phyloP scores from a whole-genome alignment of 2,113 vertebrate genomes.

The Suncus etruscus region DNA sequence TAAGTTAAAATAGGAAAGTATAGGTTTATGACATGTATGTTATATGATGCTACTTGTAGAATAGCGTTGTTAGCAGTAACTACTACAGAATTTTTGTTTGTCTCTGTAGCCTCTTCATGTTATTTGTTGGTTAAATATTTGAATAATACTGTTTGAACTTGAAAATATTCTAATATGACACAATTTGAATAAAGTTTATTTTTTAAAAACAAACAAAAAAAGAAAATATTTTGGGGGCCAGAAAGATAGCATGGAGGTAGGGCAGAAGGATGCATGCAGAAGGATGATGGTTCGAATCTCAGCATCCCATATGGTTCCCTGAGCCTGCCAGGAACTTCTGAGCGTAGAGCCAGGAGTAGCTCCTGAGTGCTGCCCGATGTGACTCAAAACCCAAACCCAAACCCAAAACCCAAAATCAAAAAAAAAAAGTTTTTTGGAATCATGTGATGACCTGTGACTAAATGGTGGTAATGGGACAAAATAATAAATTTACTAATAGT shows the following conservation, averaged over 20 bases:
- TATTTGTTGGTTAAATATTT: slow-evolving; percentile 46
- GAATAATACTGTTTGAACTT: slow-evolving; percentile 57
- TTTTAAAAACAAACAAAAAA: too few species aligned
- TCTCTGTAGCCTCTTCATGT: slow-evolving; percentile 43
- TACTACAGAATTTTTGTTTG: slow-evolving; percentile 54
- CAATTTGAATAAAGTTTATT: slow-evolving; percentile 77
- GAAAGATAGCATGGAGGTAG: too few species aligned
- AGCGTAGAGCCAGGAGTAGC: too few species aligned
- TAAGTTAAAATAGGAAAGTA: slow-evolving; percentile 56
- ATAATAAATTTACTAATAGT: neutral
- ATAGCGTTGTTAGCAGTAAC: neutral
- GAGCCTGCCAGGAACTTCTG: too few species aligned
- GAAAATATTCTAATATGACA: neutral
- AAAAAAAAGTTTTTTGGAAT: neutral
- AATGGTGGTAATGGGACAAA: neutral
- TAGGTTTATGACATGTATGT: neutral
- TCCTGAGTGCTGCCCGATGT: too few species aligned
- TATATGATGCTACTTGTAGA: neutral
- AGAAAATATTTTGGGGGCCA: too few species aligned
- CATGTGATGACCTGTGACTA: neutral
- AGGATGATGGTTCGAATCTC: too few species aligned
- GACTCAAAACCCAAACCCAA: too few species aligned
- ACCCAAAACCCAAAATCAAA: too few species aligned
- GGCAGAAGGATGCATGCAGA: too few species aligned
- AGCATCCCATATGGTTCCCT: too few species aligned